Conservation (phyloP, 2,888 invertebrate genomes). For the Xylota sylvarum region DNA sequence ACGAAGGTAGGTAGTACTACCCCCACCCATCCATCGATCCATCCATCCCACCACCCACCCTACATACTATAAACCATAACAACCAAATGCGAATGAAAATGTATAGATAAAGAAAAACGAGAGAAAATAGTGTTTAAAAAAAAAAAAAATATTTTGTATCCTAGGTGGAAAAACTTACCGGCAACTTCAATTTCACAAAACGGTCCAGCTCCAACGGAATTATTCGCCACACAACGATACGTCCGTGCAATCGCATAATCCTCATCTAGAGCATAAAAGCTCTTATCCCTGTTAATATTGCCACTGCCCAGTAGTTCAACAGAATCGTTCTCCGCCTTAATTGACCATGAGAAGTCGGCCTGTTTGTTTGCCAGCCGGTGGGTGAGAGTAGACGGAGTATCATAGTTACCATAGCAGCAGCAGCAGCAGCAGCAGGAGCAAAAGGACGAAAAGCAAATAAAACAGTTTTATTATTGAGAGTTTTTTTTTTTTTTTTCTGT, state of each 20-base stretch:
- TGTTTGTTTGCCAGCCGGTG: conserved; percentile 79
- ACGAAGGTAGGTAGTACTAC: too few relatives aligned
- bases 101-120: conserved; percentile 48
- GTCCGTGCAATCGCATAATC: conserved; percentile 88
- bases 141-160: conserved; percentile 20
- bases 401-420: conserved; percentile 30
- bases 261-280: conserved; percentile 88
- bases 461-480: conserved; percentile 52
- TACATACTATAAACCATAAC: conserved; percentile 36
- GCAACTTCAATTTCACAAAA: conserved; percentile 89
- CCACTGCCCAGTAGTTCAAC: conserved; percentile 86
- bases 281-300: conserved; percentile 81
- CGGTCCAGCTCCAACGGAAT: conserved; percentile 90
- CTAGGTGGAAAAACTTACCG: conserved; percentile 85
- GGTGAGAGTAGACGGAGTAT: background rate
- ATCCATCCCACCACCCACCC: background rate
- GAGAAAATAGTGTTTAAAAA: conserved; percentile 50
- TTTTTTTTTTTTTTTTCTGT: conserved; percentile 20
- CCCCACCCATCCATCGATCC: background rate
- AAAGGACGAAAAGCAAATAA: conserved; percentile 37
- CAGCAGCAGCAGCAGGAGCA: conserved; percentile 16
- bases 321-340: conserved; percentile 93
- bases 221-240: conserved; percentile 94
- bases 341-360: conserved; percentile 92
- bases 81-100: conserved; percentile 64